These are phyloP conservation scores for Tichodroma muraria DNA, from an alignment of 2,113 vertebrate species.

Conservation along the genomic window DNA sequence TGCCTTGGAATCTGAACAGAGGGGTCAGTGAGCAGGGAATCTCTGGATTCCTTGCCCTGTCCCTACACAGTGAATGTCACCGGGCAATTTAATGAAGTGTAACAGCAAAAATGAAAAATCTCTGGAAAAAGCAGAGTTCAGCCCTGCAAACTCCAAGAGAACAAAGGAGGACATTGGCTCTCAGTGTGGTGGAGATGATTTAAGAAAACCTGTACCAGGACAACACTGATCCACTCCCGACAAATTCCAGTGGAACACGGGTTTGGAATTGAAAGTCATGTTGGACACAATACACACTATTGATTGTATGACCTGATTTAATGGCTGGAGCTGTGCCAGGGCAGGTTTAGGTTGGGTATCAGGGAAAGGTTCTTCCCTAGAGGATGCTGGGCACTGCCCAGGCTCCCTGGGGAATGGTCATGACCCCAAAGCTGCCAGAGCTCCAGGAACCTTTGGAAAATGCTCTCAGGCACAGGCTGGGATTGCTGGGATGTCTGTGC, in stretches of 20 bases:
- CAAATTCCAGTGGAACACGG: not conserved
- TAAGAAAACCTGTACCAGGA: not conserved
- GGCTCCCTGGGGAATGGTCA: not conserved
- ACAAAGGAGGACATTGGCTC: not conserved
- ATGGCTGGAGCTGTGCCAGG: not conserved
- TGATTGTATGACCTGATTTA: not conserved
- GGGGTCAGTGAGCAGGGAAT: not conserved
- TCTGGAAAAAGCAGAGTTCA: not conserved
- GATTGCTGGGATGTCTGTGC: not conserved
- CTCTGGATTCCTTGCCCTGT: not conserved
- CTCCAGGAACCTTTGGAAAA: accelerated
- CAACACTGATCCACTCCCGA: accelerated
- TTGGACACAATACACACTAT: accelerated
- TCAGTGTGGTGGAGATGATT: not conserved
- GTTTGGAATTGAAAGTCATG: accelerated
- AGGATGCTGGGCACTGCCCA: not conserved
- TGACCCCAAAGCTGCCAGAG: not conserved
- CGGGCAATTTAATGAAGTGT: not conserved
- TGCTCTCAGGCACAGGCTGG: not conserved
- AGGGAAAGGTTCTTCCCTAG: not conserved
- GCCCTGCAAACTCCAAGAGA: not conserved
- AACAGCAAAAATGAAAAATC: not conserved
- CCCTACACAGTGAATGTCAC: accelerated
- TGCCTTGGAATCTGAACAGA: not conserved
- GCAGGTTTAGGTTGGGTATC: accelerated